These are phyloP conservation scores for Xestobium rufovillosum DNA, from an alignment of 2,888 invertebrate species.

Conservation along the genomic window DNA sequence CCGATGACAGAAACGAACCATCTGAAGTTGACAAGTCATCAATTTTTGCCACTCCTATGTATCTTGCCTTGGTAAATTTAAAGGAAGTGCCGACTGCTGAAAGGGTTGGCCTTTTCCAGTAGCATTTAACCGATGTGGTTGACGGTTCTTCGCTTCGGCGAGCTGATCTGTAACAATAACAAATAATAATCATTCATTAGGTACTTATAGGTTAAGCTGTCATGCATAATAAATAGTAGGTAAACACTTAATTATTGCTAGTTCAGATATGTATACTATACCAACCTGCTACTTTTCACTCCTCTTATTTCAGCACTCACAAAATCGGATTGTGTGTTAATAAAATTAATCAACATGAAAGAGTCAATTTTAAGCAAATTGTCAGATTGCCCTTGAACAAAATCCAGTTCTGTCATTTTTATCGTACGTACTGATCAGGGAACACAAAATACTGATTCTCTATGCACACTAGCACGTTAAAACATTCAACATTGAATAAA, in stretches of 20 bases:
- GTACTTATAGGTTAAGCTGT: too few relatives aligned
- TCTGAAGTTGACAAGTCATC: neutral
- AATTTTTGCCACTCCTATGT: neutral
- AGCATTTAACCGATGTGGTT: conserved; percentile 1
- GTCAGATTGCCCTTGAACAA: conserved; percentile 11
- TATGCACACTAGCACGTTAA: too few relatives aligned
- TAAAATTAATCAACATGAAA: conserved; percentile 8
- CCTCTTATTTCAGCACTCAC: conserved; percentile 7
- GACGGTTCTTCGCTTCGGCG: conserved; percentile 4
- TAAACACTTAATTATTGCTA: too few relatives aligned
- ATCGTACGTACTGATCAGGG: too few relatives aligned
- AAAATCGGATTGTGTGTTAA: conserved; percentile 7
- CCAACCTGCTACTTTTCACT: conserved; percentile 6
- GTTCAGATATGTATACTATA: too few relatives aligned
- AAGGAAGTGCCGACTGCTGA: neutral
- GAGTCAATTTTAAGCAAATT: conserved; percentile 11
- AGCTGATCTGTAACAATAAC: too few relatives aligned
- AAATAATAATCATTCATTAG: too few relatives aligned
- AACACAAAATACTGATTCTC: too few relatives aligned
- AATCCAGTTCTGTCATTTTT: conserved; percentile 8
- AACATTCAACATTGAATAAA: too few relatives aligned
- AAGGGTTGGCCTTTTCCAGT: conserved; percentile 3
- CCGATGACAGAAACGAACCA: neutral
- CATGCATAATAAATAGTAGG: too few relatives aligned
- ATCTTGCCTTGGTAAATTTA: conserved; percentile 6